phyloP scores from a whole-genome alignment of 2,113 vertebrate species.

The Hemiprocne comata region DNA sequence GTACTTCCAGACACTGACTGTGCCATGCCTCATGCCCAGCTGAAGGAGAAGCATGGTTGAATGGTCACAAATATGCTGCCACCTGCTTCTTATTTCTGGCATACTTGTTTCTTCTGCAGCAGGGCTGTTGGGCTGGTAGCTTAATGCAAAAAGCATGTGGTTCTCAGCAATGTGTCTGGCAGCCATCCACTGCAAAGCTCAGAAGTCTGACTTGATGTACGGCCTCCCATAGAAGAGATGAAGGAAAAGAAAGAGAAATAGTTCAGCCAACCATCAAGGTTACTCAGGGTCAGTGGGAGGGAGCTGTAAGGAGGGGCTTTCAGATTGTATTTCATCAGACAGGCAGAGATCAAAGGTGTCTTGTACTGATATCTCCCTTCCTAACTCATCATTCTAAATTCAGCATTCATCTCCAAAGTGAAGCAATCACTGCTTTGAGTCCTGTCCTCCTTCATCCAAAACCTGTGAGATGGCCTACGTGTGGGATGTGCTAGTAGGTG shows the following conservation, averaged over 20 bases:
- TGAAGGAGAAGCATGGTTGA: not conserved
- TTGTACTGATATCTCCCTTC: not conserved
- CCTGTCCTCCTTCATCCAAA: not conserved
- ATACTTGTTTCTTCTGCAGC: not conserved
- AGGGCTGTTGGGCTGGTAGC: not conserved
- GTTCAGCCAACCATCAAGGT: not conserved
- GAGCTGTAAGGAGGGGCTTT: not conserved
- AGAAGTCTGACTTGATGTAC: not conserved
- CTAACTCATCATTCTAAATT: not conserved
- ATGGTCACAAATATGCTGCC: not conserved
- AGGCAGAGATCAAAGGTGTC: slow-evolving; percentile 17
- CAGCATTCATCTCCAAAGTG: not conserved
- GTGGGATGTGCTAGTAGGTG: not conserved
- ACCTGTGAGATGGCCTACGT: not conserved
- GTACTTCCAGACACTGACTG: not conserved
- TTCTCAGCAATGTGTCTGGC: slow-evolving; percentile 4
- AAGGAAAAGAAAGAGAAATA: not conserved
- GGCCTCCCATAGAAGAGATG: not conserved
- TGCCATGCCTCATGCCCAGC: not conserved
- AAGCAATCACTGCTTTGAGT: not conserved
- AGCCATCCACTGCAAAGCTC: not conserved
- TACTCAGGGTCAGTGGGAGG: not conserved
- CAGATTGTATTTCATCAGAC: not conserved
- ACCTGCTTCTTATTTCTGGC: slow-evolving; percentile 3
- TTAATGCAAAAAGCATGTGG: slow-evolving; percentile 1